Percentiles rank a stretch among this genome's conserved stretches.
Conservation (phyloP, 2,888 invertebrate genomes). For the Drosophila barbarae region DNA sequence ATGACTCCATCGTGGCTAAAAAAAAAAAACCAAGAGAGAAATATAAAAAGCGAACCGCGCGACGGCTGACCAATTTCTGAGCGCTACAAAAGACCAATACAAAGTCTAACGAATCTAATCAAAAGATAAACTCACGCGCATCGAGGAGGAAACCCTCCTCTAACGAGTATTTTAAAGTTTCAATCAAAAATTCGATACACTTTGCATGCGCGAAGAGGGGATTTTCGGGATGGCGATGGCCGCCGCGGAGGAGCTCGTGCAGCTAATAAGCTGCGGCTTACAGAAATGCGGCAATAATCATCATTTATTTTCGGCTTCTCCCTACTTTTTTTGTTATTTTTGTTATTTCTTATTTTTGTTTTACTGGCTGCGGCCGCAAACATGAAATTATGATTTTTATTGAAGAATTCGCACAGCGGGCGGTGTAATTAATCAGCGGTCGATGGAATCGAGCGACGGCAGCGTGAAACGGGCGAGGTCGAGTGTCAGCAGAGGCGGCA, state of each 20-base stretch:
- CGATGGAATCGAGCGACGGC: slow-evolving; percentile 48
- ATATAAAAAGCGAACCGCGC: slow-evolving; percentile 2
- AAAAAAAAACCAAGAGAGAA: background rate
- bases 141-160: slow-evolving; percentile 58
- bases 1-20: slow-evolving; percentile 60
- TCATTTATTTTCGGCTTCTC: slow-evolving; percentile 45
- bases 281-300: slow-evolving; percentile 74
- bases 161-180: slow-evolving; percentile 73
- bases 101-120: slow-evolving; percentile 69
- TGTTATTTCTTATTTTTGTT: slow-evolving; percentile 14
- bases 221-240: slow-evolving; percentile 27
- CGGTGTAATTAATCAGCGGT: slow-evolving; percentile 76
- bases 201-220: slow-evolving; percentile 45
- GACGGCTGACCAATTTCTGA: slow-evolving; percentile 54
- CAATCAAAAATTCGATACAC: slow-evolving; percentile 75
- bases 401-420: slow-evolving; percentile 77
- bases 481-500: slow-evolving; percentile 63
- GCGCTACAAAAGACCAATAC: slow-evolving; percentile 65
- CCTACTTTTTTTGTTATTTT: slow-evolving; percentile 10
- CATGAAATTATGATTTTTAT: slow-evolving; percentile 74
- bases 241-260: slow-evolving; percentile 59
- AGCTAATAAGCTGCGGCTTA: slow-evolving; percentile 72
- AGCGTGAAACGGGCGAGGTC: slow-evolving; percentile 63
- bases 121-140: slow-evolving; percentile 73
- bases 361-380: slow-evolving; percentile 49